Evolutionary conservation across 2,113 vertebrate genomes (phyloP).

Genomic region (Triplophysa dalaica): DNA sequence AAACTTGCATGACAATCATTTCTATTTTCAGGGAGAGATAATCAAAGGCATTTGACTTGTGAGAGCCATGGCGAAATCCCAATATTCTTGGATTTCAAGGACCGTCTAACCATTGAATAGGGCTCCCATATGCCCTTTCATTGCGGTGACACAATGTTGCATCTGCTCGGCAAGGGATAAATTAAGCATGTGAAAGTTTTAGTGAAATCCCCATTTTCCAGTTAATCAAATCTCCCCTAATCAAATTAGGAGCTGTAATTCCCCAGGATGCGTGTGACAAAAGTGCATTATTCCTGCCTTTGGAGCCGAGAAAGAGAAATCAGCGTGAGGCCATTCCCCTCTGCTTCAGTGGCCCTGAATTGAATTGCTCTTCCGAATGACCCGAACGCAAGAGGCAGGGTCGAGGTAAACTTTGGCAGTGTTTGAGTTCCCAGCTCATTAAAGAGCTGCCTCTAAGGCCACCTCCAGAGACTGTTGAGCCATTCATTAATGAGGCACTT

Average conservation of each 20-base stretch:
- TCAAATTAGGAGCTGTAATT: conserved; percentile 60
- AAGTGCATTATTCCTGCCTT: conserved; percentile 59
- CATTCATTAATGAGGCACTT: conserved; percentile 59
- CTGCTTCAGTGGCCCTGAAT: conserved; percentile 59
- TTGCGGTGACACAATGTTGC: conserved; percentile 55
- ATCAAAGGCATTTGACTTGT: conserved; percentile 56
- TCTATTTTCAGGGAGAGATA: conserved; percentile 44
- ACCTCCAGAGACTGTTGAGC: conserved; percentile 57
- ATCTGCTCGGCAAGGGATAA: conserved; percentile 55
- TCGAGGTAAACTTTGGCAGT: conserved; percentile 59
- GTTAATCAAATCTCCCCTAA: conserved; percentile 60
- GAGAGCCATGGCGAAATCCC: conserved; percentile 50
- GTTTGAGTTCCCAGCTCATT: conserved; percentile 61
- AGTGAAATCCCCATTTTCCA: conserved; percentile 60
- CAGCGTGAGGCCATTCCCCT: conserved; percentile 59
- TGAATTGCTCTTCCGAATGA: conserved; percentile 59
- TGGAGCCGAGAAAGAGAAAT: conserved; percentile 50
- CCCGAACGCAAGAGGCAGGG: conserved; percentile 58
- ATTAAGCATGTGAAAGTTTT: conserved; percentile 61
- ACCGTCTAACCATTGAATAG: conserved; percentile 51
- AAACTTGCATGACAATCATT: conserved; percentile 30
- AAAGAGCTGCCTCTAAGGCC: conserved; percentile 56
- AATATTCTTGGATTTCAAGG: conserved; percentile 57
- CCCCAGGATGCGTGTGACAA: conserved; percentile 58
- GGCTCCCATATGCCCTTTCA: conserved; percentile 54